A percentile compares a stretch with the other conserved stretches of the same genome.
phyloP scores from a whole-genome alignment of 1,140 invertebrate genomes.

The Drosophila obscura region DNA sequence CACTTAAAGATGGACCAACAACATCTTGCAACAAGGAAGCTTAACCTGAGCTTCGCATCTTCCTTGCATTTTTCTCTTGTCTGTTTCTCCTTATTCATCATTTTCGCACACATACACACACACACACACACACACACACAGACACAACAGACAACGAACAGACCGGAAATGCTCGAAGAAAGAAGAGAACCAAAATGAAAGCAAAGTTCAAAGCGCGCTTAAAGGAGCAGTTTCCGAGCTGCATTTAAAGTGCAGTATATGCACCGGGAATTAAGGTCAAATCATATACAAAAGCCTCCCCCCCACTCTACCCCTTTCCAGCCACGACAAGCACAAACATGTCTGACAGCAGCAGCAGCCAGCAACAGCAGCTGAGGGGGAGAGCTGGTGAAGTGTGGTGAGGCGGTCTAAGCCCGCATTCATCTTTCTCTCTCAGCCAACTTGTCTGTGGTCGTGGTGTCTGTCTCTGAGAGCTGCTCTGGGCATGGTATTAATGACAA shows the following conservation, averaged over 20 bases:
- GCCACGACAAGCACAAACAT: neutral
- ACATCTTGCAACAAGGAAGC: constrained; percentile 33
- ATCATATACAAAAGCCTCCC: constrained; percentile 55
- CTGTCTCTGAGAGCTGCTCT: constrained; percentile 3
- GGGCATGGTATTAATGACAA: constrained; percentile 47
- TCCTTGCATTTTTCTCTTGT: neutral
- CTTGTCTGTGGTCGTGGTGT: constrained; percentile 33
- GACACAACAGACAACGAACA: neutral
- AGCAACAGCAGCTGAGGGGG: neutral
- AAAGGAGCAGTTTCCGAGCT: constrained; percentile 51
- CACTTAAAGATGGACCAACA: constrained; percentile 41
- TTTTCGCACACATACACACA: constrained; percentile 29
- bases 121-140: neutral
- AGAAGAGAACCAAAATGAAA: constrained; percentile 7
- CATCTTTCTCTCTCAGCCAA: constrained; percentile 20
- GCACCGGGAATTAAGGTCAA: constrained; percentile 77
- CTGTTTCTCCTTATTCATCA: constrained; percentile 21
- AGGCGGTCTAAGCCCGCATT: constrained; percentile 22
- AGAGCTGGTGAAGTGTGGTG: neutral
- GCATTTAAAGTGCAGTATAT: constrained; percentile 71
- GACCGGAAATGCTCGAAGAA: constrained; percentile 68
- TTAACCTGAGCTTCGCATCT: constrained; percentile 33
- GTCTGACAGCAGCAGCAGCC: constrained; percentile 9
- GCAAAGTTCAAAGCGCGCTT: constrained; percentile 69
- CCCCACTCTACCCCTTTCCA: too few relatives aligned